Evolutionary conservation across 2,797 vertebrate species (phyloP).

Genomic region (Numenius phaeopus): DNA sequence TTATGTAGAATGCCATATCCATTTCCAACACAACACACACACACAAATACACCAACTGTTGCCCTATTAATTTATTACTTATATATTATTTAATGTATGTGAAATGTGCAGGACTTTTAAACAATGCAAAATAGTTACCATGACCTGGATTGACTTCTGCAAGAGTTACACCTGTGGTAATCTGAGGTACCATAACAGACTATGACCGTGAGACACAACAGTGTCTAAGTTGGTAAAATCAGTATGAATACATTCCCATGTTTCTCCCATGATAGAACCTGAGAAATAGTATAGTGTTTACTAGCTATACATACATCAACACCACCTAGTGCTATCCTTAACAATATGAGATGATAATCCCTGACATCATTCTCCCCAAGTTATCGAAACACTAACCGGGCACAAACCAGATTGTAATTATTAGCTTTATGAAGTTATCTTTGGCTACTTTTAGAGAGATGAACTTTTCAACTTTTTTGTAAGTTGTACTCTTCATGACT

Average conservation of each 20-base stretch:
- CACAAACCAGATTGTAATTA: background rate
- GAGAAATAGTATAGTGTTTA: background rate
- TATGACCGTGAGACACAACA: background rate
- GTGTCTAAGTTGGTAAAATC: background rate
- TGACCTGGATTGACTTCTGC: background rate
- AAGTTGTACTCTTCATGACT: background rate
- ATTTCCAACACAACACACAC: background rate
- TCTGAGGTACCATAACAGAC: background rate
- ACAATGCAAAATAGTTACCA: background rate
- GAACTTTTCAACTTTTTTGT: background rate
- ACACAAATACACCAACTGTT: background rate
- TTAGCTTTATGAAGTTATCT: background rate
- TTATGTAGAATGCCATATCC: background rate
- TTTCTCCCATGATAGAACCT: background rate
- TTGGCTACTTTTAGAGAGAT: background rate
- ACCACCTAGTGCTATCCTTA: background rate
- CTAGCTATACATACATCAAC: background rate
- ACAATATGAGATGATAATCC: background rate
- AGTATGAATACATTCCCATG: background rate
- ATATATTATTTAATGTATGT: background rate
- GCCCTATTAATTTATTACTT: background rate
- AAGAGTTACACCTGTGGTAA: background rate
- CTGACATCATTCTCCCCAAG: background rate
- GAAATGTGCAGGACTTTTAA: background rate
- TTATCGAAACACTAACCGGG: background rate